phyloP scores from a whole-genome alignment of 2,113 vertebrate species.

The Varanus komodoensis region DNA sequence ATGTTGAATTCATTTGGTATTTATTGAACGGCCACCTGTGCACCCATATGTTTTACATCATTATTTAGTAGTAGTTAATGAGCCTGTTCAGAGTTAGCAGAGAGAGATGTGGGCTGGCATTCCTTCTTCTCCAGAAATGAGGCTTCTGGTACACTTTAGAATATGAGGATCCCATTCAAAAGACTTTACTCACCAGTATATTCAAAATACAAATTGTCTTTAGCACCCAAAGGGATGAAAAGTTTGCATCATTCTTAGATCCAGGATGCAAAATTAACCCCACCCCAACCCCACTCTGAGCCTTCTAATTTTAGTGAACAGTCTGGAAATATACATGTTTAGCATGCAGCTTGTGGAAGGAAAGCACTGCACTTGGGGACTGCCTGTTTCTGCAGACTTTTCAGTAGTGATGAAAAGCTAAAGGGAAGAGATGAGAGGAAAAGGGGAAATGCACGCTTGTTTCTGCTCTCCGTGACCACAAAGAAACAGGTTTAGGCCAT shows the following conservation, averaged over 20 bases:
- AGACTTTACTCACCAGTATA: constrained; percentile 50
- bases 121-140: constrained; percentile 49
- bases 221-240: constrained; percentile 7
- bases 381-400: constrained; percentile 16
- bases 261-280: constrained; percentile 40
- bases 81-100: constrained; percentile 73
- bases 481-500: constrained; percentile 57
- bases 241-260: constrained; percentile 19
- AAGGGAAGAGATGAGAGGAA: constrained; percentile 42
- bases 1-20: constrained; percentile 80
- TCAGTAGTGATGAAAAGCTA: constrained; percentile 22
- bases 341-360: background rate
- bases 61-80: constrained; percentile 80
- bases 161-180: constrained; percentile 43
- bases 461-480: constrained; percentile 45
- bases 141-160: constrained; percentile 60
- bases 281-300: background rate
- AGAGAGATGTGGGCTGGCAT: constrained; percentile 71
- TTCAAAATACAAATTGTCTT: constrained; percentile 47
- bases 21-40: constrained; percentile 79
- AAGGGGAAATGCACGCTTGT: constrained; percentile 58
- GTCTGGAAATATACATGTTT: background rate
- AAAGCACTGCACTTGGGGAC: background rate
- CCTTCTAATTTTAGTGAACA: constrained; percentile 40
- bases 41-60: constrained; percentile 80